Evolutionary conservation across 1,140 invertebrate species (phyloP).

Genomic region (Drosophila orosa): DNA sequence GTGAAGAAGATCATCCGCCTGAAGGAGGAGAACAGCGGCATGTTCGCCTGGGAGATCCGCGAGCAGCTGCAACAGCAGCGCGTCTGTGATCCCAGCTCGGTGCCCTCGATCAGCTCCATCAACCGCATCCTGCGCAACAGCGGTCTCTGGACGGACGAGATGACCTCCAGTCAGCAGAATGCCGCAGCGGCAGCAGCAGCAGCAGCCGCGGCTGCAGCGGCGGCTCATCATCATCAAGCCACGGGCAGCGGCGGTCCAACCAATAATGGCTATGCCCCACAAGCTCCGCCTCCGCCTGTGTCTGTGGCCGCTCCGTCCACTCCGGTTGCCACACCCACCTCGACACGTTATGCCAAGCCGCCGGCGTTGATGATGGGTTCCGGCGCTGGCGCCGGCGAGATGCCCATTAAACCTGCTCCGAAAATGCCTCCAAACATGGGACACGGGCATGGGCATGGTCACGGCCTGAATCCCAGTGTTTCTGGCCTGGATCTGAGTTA

Average conservation of each 20-base stretch:
- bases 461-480: slow-evolving; percentile 26
- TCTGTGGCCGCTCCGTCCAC: not conserved
- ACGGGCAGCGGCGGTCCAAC: slow-evolving; percentile 24
- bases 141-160: slow-evolving; percentile 88
- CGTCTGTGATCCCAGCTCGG: slow-evolving; percentile 93
- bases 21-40: slow-evolving; percentile 95
- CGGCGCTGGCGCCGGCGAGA: slow-evolving; percentile 26
- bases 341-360: slow-evolving; percentile 42
- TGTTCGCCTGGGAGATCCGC: slow-evolving; percentile 97
- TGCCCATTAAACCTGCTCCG: slow-evolving; percentile 67
- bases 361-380: slow-evolving; percentile 32
- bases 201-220: slow-evolving; percentile 54
- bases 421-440: slow-evolving; percentile 50
- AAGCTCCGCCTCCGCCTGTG: slow-evolving; percentile 26
- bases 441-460: slow-evolving; percentile 31
- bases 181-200: slow-evolving; percentile 70
- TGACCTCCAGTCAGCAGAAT: slow-evolving; percentile 83
- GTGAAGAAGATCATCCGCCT: slow-evolving; percentile 95
- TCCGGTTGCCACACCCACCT: slow-evolving; percentile 14
- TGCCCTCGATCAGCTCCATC: slow-evolving; percentile 97
- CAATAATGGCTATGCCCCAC: slow-evolving; percentile 46
- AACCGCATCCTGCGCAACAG: slow-evolving; percentile 96
- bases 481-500: slow-evolving; percentile 74
- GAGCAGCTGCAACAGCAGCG: slow-evolving; percentile 93
- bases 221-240: slow-evolving; percentile 48